Percentiles rank a stretch among this genome's conserved stretches.
phyloP scores from a whole-genome alignment of 2,113 vertebrate genomes.

The Eolophus roseicapilla region DNA sequence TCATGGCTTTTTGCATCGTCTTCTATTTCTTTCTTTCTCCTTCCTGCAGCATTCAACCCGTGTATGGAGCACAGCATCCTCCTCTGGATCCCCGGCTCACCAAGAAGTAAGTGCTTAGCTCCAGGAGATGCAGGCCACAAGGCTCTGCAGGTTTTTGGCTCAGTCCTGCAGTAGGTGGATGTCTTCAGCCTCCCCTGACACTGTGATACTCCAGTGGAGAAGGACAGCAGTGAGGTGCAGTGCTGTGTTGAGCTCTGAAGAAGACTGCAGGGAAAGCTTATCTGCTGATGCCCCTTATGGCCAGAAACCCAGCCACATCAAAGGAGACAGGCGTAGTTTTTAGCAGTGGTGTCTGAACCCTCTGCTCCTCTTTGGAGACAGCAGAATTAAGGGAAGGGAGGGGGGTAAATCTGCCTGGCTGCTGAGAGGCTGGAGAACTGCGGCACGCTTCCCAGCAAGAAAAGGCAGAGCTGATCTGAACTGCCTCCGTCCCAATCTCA shows the following conservation, averaged over 20 bases:
- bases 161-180: background rate
- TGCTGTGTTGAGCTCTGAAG: background rate
- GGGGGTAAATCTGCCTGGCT: background rate
- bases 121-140: fast-evolving
- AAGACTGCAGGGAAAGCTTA: background rate
- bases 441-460: background rate
- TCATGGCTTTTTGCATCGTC: background rate
- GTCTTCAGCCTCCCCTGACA: background rate
- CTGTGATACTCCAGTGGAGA: background rate
- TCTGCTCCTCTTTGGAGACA: background rate
- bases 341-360: background rate
- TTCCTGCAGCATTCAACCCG: conserved; percentile 86
- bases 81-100: conserved; percentile 89
- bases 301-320: background rate
- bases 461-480: background rate
- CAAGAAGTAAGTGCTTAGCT: conserved; percentile 82
- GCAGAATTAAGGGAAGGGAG: background rate
- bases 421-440: background rate
- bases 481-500: fast-evolving
- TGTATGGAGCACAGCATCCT: conserved; percentile 96
- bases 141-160: background rate
- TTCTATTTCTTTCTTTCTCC: background rate
- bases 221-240: background rate
- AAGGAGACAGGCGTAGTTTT: background rate
- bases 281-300: background rate